A percentile compares a stretch with the other conserved stretches of the same genome.
These are phyloP conservation scores for Desmodus rotundus DNA, from an alignment of 2,113 vertebrate species.

Conservation along the genomic window DNA sequence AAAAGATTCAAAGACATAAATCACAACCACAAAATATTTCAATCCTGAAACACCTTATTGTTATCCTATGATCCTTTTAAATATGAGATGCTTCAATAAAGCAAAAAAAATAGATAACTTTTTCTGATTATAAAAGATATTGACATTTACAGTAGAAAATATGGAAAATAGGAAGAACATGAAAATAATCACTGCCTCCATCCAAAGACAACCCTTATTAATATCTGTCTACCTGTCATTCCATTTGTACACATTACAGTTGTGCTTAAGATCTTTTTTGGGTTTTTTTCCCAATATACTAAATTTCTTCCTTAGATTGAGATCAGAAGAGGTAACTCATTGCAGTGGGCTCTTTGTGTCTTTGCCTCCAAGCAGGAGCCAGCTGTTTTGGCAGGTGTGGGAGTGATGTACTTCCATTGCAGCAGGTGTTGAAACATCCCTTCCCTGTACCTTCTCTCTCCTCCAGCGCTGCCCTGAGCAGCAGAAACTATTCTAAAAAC, in stretches of 20 bases:
- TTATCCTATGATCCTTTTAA: not conserved
- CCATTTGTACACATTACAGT: not conserved
- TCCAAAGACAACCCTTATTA: not conserved
- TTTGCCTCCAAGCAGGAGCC: not conserved
- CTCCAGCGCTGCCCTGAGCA: not conserved
- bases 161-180: not conserved
- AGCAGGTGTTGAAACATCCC: not conserved
- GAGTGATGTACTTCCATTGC: not conserved
- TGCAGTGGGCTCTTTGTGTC: constrained; percentile 33
- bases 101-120: not conserved
- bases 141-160: not conserved
- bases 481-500: constrained; percentile 6
- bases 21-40: constrained; percentile 13
- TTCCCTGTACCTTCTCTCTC: not conserved
- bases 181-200: not conserved
- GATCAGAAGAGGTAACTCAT: constrained; percentile 43
- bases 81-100: not conserved
- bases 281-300: not conserved
- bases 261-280: not conserved
- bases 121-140: not conserved
- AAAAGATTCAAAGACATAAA: not conserved
- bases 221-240: not conserved
- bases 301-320: constrained; percentile 39
- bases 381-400: constrained; percentile 51
- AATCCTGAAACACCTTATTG: not conserved